Evolutionary conservation across 2,113 vertebrate genomes (phyloP).

Genomic region (Catharus minimus): DNA sequence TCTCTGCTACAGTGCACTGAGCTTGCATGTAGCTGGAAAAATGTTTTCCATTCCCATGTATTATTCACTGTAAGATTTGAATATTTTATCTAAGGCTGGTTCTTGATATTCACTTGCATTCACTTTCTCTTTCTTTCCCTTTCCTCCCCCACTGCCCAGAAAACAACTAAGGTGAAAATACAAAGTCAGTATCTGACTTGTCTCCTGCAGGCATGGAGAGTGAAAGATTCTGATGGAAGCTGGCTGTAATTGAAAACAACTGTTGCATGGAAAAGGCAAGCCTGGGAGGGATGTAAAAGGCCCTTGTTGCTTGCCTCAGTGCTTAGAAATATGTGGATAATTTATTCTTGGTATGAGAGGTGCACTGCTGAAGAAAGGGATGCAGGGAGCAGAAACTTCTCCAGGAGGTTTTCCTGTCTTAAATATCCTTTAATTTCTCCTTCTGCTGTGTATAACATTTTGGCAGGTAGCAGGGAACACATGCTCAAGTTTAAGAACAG

Average conservation of each 20-base stretch:
- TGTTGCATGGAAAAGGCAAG: not conserved
- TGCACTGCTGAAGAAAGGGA: not conserved
- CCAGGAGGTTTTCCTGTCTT: not conserved
- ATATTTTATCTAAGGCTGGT: conserved; percentile 2
- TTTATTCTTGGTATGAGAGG: not conserved
- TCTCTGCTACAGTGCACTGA: not conserved
- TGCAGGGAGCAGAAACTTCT: not conserved
- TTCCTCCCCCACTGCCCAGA: not conserved
- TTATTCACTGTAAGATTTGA: conserved; percentile 2
- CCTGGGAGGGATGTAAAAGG: not conserved
- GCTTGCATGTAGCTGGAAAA: not conserved
- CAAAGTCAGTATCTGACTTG: not conserved
- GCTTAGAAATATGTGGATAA: not conserved
- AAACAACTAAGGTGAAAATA: not conserved
- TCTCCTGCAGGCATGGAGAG: not conserved
- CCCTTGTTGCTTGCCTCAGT: not conserved
- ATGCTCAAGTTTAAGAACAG: not conserved
- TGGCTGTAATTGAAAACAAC: not conserved
- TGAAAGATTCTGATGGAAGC: not conserved
- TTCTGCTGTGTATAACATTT: not conserved
- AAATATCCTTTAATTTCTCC: not conserved
- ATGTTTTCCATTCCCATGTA: not conserved
- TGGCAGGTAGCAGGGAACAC: not conserved
- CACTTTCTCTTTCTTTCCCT: not conserved
- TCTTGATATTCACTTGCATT: not conserved